Evolutionary conservation across 1,140 invertebrate genomes (phyloP), one percentile per base, ranked within the genome.

Genomic region (Eufriesea mexicana): DNA sequence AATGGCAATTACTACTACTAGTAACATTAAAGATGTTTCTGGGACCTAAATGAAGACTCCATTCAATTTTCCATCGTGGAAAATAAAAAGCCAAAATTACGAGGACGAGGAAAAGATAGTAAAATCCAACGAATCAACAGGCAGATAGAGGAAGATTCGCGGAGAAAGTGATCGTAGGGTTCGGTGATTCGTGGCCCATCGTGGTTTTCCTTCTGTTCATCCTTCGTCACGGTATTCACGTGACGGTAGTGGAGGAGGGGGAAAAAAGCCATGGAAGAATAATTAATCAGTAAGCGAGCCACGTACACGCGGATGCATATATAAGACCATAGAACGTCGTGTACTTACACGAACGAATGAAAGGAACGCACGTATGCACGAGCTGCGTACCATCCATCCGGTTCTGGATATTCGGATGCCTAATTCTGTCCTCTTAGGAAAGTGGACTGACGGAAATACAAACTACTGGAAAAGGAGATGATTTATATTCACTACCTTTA

Each of bases 241-340:
- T 20, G 54, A 35, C 73, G 16, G 61, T 54, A 70, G 16, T 54
- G 49, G 16, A 16, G 64, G 62, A 77, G 80, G 62, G 51, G 55
- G 57, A 84, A 84, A 72, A 87, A 76, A 77, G 54, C 77, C 49
- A 70, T 85, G 76, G 88, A 82, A 81, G 79, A 87, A 90, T 84
- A 91, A 91, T 91, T 89, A 90, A 91, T 92, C 83, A 57, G 87
- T 89, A 92, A 67, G 86, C 91, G 42, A 85, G 88, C 90, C 91
- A 92, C 91, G 91, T 91, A 87, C 82, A 64, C 67, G 42, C 28
- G 71, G 77, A 59, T 78, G 79, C 86, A 86, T 77, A 83, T 85
- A 86, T 85, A 90, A 88, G 83, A 88, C 83, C 83, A 85, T 89
- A 86, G 84, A 84, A 84, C 78, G 79, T 45, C 42, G 71, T 66